Conservation (phyloP, 2,113 vertebrate genomes). For the Scomber colias region DNA sequence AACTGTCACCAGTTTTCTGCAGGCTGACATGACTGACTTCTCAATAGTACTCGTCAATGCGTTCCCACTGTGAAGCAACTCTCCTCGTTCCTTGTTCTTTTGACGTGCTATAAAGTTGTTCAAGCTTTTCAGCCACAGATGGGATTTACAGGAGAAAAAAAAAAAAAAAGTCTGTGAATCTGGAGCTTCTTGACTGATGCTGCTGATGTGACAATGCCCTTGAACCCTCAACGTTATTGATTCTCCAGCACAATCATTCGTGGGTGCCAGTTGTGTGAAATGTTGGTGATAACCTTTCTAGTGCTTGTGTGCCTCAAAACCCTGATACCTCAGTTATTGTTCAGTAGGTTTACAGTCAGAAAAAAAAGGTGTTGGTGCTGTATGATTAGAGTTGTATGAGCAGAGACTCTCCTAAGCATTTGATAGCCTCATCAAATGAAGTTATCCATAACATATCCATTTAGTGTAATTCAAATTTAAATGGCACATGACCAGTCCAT, state of each 20-base stretch:
- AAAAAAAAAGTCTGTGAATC: background rate
- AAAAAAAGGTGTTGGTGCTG: background rate
- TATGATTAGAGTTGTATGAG: background rate
- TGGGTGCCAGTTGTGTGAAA: no score
- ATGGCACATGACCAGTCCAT: no score
- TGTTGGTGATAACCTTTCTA: background rate
- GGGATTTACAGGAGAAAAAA: background rate
- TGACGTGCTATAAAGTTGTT: background rate
- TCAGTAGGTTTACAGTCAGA: background rate
- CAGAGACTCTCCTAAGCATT: constrained; percentile 7
- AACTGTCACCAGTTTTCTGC: constrained; percentile 25
- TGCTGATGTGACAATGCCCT: background rate
- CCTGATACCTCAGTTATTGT: constrained; percentile 1
- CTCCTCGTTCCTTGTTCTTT: background rate
- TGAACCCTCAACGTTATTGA: background rate
- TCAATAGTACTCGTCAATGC: constrained; percentile 19
- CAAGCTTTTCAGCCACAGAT: constrained; percentile 26
- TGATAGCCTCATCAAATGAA: constrained; percentile 19
- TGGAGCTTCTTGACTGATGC: background rate
- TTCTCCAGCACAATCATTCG: no score
- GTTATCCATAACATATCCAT: constrained; percentile 30
- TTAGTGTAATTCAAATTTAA: constrained; percentile 27
- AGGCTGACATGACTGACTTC: constrained; percentile 27
- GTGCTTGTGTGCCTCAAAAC: background rate
- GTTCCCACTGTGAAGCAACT: constrained; percentile 9